Conservation (phyloP, 2,797 vertebrate species). For the Etheostoma nigrum region DNA sequence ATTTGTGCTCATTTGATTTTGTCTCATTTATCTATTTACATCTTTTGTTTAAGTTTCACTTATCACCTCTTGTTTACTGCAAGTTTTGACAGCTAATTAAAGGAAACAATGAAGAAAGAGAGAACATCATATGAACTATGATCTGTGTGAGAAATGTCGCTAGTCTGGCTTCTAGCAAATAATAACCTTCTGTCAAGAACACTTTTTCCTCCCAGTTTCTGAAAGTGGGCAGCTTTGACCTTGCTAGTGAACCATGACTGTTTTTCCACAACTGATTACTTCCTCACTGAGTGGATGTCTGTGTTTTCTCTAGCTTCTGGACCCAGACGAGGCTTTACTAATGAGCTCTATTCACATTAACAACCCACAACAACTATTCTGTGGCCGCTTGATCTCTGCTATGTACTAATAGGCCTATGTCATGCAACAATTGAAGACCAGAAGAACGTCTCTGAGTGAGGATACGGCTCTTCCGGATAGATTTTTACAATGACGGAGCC, state of each 20-base stretch:
- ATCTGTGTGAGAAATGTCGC: background rate
- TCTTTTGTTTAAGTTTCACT: background rate
- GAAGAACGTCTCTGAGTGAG: too few relatives aligned
- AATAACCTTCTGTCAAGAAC: slow-evolving; percentile 7
- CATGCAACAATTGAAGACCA: too few relatives aligned
- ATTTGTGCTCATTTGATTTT: background rate
- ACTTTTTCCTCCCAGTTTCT: slow-evolving; percentile 18
- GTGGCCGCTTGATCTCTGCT: slow-evolving; percentile 18
- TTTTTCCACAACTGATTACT: slow-evolving; percentile 47
- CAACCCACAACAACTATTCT: slow-evolving; percentile 23
- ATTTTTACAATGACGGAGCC: too few relatives aligned
- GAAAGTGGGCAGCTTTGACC: slow-evolving; percentile 46
- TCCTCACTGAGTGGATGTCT: slow-evolving; percentile 9
- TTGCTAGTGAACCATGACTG: slow-evolving; percentile 36
- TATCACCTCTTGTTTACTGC: background rate
- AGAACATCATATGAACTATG: background rate
- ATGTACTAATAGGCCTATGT: slow-evolving; percentile 3
- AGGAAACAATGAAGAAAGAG: background rate
- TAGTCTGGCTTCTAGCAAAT: background rate
- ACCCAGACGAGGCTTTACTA: slow-evolving; percentile 33
- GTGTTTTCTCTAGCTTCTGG: slow-evolving; percentile 34
- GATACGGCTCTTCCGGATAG: too few relatives aligned
- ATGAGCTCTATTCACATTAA: slow-evolving; percentile 45
- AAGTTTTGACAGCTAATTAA: slow-evolving; percentile 1
- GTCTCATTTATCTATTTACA: slow-evolving; percentile 1